phyloP scores from a whole-genome alignment of 1,140 invertebrate species.

The Pararge aegeria region DNA sequence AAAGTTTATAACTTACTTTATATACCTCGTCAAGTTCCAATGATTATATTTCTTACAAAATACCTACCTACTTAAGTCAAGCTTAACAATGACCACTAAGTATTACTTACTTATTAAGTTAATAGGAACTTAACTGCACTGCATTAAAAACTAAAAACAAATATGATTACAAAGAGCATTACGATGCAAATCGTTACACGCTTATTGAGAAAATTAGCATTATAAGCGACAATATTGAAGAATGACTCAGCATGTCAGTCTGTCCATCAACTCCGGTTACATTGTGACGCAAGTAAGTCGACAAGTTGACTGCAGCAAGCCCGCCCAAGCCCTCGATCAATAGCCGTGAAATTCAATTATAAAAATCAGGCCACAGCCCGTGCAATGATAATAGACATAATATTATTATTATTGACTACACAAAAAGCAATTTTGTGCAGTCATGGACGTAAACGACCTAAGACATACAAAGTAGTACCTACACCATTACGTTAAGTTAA shows the following conservation, averaged over 20 bases:
- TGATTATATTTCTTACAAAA: too few species aligned
- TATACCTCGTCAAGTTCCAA: too few species aligned
- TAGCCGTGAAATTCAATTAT: conserved; percentile 71
- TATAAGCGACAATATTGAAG: conserved; percentile 71
- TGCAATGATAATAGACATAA: conserved; percentile 27
- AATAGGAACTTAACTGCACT: too few species aligned
- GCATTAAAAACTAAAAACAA: conserved; percentile 26
- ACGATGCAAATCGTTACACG: conserved; percentile 75
- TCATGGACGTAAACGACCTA: conserved; percentile 18
- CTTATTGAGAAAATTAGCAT: conserved; percentile 75
- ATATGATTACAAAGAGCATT: conserved; percentile 57
- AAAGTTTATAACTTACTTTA: too few species aligned
- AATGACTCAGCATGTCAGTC: conserved; percentile 70
- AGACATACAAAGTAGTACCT: not conserved
- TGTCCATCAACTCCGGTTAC: conserved; percentile 65
- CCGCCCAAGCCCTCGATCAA: conserved; percentile 71
- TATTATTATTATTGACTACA: conserved; percentile 8
- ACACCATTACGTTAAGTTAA: not conserved
- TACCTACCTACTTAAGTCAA: too few species aligned
- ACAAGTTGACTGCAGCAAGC: conserved; percentile 62
- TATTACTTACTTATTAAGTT: too few species aligned
- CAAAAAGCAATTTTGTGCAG: conserved; percentile 20
- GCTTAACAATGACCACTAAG: too few species aligned
- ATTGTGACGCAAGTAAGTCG: conserved; percentile 65
- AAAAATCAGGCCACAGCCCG: conserved; percentile 44